A percentile compares a stretch with the other conserved stretches of the same genome.
Conservation (phyloP, 2,113 vertebrate species). For the Amazona guildingii region DNA sequence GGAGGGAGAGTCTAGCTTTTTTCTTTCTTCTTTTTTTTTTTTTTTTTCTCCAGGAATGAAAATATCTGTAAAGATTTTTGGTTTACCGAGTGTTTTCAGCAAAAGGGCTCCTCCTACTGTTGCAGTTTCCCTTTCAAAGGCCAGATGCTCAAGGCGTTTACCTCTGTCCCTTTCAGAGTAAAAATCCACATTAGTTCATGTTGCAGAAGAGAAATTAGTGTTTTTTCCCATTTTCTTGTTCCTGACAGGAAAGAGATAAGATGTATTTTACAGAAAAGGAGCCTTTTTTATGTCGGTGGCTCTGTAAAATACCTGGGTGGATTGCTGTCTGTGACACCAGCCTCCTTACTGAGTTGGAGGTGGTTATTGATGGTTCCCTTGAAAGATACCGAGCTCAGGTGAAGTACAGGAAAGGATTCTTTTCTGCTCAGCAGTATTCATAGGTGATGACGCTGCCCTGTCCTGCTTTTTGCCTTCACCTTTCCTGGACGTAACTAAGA, state of each 20-base stretch:
- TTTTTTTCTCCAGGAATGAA: background rate
- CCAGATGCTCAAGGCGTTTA: background rate
- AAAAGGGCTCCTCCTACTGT: conserved; percentile 3
- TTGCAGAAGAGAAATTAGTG: background rate
- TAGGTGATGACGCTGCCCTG: background rate
- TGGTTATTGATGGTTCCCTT: background rate
- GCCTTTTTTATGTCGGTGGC: background rate
- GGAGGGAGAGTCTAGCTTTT: background rate
- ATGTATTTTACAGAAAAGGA: background rate
- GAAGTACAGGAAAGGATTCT: background rate
- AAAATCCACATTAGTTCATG: background rate
- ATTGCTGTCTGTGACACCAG: background rate
- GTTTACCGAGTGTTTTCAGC: background rate
- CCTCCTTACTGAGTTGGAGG: background rate
- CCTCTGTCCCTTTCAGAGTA: background rate
- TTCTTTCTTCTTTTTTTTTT: background rate
- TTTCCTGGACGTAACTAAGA: background rate
- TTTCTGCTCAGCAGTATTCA: background rate
- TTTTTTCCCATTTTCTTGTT: background rate
- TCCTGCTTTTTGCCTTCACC: background rate
- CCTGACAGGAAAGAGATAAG: background rate
- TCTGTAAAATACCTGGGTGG: background rate
- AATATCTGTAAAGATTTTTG: background rate
- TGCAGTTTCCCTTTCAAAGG: background rate
- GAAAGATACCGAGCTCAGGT: background rate